phyloP scores from a whole-genome alignment of 2,888 invertebrate species.

The Spodoptera littoralis region DNA sequence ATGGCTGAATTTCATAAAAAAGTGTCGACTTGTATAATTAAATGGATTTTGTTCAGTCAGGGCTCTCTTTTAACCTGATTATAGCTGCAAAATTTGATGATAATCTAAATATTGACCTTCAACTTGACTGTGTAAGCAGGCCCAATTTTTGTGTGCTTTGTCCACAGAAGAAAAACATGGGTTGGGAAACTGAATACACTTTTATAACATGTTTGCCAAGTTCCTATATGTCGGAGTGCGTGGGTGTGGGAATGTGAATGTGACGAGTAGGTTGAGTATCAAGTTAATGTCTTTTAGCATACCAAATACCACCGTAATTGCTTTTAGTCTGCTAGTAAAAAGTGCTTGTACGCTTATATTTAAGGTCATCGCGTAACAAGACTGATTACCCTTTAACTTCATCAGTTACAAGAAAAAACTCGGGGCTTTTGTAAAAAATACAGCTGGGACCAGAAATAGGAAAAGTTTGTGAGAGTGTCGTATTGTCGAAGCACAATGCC shows the following conservation, averaged over 20 bases:
- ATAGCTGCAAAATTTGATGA: neutral
- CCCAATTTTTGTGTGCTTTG: constrained; percentile 6
- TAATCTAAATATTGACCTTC: constrained; percentile 9
- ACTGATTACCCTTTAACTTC: constrained; percentile 20
- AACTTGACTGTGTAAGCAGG: constrained; percentile 9
- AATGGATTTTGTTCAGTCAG: constrained; percentile 10
- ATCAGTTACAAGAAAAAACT: constrained; percentile 24
- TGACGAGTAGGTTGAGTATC: neutral
- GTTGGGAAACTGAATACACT: constrained; percentile 16
- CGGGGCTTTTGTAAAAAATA: constrained; percentile 22
- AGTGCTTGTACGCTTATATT: neutral
- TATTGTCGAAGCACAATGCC: constrained; percentile 54
- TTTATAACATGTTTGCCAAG: constrained; percentile 9
- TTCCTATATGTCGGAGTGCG: constrained; percentile 10
- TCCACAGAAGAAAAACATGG: constrained; percentile 13
- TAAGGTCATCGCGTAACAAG: constrained; percentile 9
- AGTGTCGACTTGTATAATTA: neutral
- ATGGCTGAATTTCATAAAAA: constrained; percentile 10
- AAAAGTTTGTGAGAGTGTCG: constrained; percentile 45
- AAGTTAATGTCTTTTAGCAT: constrained; percentile 1
- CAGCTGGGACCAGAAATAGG: constrained; percentile 22
- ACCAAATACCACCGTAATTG: constrained; percentile 8
- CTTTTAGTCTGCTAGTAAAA: constrained; percentile 6
- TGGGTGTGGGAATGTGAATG: neutral
- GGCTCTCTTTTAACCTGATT: constrained; percentile 6